phyloP scores from a whole-genome alignment of 2,888 invertebrate genomes.

The Adelognathus sp. region DNA sequence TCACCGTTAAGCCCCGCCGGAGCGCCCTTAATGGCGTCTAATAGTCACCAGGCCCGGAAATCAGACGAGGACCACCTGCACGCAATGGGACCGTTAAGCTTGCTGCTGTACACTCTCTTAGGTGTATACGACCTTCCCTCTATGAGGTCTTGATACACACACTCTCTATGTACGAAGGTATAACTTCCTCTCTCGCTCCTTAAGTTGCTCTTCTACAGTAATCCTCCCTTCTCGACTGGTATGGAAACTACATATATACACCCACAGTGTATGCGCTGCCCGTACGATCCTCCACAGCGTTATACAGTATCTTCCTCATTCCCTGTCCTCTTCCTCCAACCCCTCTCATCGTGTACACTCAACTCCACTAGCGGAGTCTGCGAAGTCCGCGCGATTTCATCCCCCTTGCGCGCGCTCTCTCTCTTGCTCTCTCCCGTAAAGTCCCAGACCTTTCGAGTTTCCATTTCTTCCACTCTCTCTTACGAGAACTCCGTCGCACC shows the following conservation, averaged over 20 bases:
- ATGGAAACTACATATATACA: conserved; percentile 2
- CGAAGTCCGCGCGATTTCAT: conserved; percentile 56
- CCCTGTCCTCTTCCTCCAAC: conserved; percentile 65
- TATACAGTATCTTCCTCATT: conserved; percentile 54
- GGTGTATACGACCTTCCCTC: neutral
- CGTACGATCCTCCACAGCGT: conserved; percentile 15
- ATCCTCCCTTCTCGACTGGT: conserved; percentile 42
- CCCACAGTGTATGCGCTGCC: neutral
- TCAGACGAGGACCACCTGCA: conserved; percentile 71
- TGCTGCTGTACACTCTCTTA: conserved; percentile 50
- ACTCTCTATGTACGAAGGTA: conserved; percentile 3
- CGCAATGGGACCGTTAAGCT: conserved; percentile 70
- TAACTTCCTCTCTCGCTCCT: neutral
- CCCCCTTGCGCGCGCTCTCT: conserved; percentile 9
- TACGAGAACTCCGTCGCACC: conserved; percentile 31
- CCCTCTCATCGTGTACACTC: conserved; percentile 16
- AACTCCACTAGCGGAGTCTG: conserved; percentile 65
- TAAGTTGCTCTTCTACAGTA: conserved; percentile 33
- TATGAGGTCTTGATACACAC: neutral
- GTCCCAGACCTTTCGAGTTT: conserved; percentile 45
- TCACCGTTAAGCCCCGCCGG: conserved; percentile 66
- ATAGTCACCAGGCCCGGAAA: conserved; percentile 67
- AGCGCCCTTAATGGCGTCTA: conserved; percentile 65
- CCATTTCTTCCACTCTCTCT: conserved; percentile 26
- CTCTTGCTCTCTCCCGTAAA: neutral